Conservation (phyloP, 2,797 vertebrate species). For the Florisuga fusca region DNA sequence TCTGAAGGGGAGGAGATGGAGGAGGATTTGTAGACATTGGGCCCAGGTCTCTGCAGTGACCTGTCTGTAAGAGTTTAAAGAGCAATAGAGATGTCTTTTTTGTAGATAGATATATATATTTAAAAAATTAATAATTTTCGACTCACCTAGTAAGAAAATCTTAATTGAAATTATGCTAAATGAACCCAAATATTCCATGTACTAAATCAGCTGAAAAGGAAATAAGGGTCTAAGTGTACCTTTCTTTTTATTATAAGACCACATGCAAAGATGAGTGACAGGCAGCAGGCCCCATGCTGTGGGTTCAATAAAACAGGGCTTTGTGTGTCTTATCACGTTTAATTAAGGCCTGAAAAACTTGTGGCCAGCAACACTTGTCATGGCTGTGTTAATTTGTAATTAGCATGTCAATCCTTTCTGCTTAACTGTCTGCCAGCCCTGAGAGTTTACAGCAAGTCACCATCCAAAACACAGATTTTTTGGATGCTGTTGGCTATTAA, state of each 20-base stretch:
- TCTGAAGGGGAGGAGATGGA: background rate
- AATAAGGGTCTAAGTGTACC: background rate
- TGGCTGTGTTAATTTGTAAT: slow-evolving; percentile 43
- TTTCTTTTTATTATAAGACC: slow-evolving; percentile 1
- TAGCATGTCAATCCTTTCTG: slow-evolving; percentile 33
- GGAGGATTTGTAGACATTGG: background rate
- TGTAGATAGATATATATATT: background rate
- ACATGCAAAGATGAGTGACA: slow-evolving; percentile 5
- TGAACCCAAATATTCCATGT: background rate
- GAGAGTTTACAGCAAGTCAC: background rate
- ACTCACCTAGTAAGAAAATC: background rate
- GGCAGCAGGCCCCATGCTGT: background rate
- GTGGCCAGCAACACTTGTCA: background rate
- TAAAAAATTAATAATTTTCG: background rate
- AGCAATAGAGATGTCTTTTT: background rate
- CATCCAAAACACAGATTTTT: background rate
- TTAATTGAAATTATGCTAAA: background rate
- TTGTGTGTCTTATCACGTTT: slow-evolving; percentile 43
- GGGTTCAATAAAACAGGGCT: background rate
- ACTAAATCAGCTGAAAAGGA: background rate
- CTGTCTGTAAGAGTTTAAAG: background rate
- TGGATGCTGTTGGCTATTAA: background rate
- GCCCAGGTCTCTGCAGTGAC: background rate
- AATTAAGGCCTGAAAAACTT: slow-evolving; percentile 59
- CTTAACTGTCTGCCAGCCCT: background rate